phyloP scores from a whole-genome alignment of 2,888 invertebrate genomes.

The Dioctria linearis region DNA sequence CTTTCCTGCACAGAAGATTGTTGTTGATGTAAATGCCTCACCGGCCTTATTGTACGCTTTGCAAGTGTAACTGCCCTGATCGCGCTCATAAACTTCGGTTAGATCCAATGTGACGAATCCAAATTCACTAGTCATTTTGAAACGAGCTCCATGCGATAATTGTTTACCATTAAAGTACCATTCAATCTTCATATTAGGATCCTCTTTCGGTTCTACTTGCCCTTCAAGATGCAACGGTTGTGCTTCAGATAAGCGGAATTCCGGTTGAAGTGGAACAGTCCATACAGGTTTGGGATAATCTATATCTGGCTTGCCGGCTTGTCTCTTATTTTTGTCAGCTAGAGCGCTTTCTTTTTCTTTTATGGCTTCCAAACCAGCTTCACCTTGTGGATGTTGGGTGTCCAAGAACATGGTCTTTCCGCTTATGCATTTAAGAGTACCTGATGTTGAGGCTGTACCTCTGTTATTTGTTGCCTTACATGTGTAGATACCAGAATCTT shows the following conservation, averaged over 20 bases:
- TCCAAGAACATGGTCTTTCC: slow-evolving; percentile 86
- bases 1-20: slow-evolving; percentile 86
- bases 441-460: slow-evolving; percentile 92
- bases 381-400: slow-evolving; percentile 96
- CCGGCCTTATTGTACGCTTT: slow-evolving; percentile 91
- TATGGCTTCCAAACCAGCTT: slow-evolving; percentile 89
- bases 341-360: slow-evolving; percentile 90
- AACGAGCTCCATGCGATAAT: slow-evolving; percentile 88
- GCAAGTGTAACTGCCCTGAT: slow-evolving; percentile 94
- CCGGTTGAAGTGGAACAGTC: slow-evolving; percentile 85
- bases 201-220: slow-evolving; percentile 93
- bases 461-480: slow-evolving; percentile 91
- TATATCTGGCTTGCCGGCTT: slow-evolving; percentile 80
- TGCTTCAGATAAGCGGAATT: slow-evolving; percentile 85
- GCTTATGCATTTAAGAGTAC: slow-evolving; percentile 87
- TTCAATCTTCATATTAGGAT: slow-evolving; percentile 91
- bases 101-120: slow-evolving; percentile 96
- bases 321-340: slow-evolving; percentile 80
- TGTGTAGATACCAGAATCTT: slow-evolving; percentile 93
- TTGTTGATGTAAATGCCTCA: slow-evolving; percentile 93
- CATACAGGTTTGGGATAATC: slow-evolving; percentile 89
- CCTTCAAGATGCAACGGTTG: slow-evolving; percentile 93
- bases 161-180: slow-evolving; percentile 96
- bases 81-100: slow-evolving; percentile 91
- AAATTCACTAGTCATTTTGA: slow-evolving; percentile 94